These are phyloP conservation scores for Arothron firmamentum DNA, from an alignment of 2,113 vertebrate species.

Conservation along the genomic window DNA sequence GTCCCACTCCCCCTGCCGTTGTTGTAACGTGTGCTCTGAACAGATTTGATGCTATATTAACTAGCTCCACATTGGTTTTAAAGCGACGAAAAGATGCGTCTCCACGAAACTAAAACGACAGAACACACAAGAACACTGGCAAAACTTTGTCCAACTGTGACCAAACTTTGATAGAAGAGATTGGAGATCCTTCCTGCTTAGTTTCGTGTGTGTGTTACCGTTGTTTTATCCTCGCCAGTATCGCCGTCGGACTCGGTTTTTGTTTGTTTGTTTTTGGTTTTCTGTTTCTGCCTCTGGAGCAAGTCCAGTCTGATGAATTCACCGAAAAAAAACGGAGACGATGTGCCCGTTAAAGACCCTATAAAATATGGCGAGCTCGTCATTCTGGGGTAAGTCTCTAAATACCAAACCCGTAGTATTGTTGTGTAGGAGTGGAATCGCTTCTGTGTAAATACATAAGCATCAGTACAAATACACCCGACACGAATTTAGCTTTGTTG, in stretches of 20 bases:
- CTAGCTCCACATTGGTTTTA: constrained; percentile 35
- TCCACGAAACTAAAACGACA: constrained; percentile 46
- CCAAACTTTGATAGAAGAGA: constrained; percentile 55
- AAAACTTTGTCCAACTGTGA: constrained; percentile 57
- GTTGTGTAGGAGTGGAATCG: constrained; percentile 12
- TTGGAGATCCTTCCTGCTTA: constrained; percentile 32
- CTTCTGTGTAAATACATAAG: constrained; percentile 10
- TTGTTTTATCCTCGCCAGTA: constrained; percentile 61
- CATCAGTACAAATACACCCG: constrained; percentile 9
- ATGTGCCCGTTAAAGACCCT: constrained; percentile 89
- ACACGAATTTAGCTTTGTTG: constrained; percentile 17
- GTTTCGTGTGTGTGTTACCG: constrained; percentile 59
- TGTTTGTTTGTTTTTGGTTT: background rate
- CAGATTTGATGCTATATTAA: constrained; percentile 60
- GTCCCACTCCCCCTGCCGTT: constrained; percentile 68
- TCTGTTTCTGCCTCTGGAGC: constrained; percentile 40
- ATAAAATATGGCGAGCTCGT: constrained; percentile 94
- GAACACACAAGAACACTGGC: constrained; percentile 50
- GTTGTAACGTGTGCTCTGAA: constrained; percentile 65
- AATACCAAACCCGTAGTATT: constrained; percentile 3
- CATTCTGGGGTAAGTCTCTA: constrained; percentile 87
- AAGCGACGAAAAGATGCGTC: constrained; percentile 63
- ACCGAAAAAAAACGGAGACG: constrained; percentile 86
- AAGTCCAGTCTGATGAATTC: constrained; percentile 87
- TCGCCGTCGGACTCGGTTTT: constrained; percentile 37